Base-by-base conservation (phyloP, 2,797 vertebrate genomes). In the Lepilemur ruficaudatus region DNA sequence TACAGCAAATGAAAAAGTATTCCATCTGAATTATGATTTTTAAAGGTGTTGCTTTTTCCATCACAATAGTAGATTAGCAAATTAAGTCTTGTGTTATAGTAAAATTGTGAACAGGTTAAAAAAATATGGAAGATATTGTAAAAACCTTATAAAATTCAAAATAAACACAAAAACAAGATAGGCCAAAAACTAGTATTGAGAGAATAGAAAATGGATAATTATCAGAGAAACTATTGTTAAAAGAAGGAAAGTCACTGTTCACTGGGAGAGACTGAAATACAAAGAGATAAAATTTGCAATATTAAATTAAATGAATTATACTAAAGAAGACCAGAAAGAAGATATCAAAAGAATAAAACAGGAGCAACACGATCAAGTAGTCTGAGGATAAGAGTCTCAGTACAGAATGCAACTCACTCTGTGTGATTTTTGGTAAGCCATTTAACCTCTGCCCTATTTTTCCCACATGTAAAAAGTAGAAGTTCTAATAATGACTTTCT, bases 401-500 rank as follows among this genome's bases (percentile, higher is more conserved):
- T 4, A 1, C 4, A 41, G 30, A 7, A 35, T 50, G 11, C 0
- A 59, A 38, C 8, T 81, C n/a, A 4, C 17, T 67, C 22, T 72
- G 20, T 57, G 30, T 15, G 48, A 50, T 52, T 94, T 95, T 86
- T 89, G 17, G 10, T 63, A 52, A 94, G 48, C 28, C 72, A 82
- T 70, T 96, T 95, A 94, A 92, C 67, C 84, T 95, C 69, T 91
- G 41, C 25, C 75, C 93, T 61, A n/a, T 90, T 93, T 96, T 80
- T 86, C 69, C n/a, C 65, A 50, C 15, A 30, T 86, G 30, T 69
- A 83, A 89, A 93, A 89, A 82, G 65, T 43, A 91, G 91, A 97
- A 92, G n/a, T 79, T 95, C 50, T 94, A 91, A 88, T 96, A 94
- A 97, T 91, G 82, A 94, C 35, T 93, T 85, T 55, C 43, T 35